Conservation (phyloP, 2,797 vertebrate genomes). For the Chaetodon trifasciatus region DNA sequence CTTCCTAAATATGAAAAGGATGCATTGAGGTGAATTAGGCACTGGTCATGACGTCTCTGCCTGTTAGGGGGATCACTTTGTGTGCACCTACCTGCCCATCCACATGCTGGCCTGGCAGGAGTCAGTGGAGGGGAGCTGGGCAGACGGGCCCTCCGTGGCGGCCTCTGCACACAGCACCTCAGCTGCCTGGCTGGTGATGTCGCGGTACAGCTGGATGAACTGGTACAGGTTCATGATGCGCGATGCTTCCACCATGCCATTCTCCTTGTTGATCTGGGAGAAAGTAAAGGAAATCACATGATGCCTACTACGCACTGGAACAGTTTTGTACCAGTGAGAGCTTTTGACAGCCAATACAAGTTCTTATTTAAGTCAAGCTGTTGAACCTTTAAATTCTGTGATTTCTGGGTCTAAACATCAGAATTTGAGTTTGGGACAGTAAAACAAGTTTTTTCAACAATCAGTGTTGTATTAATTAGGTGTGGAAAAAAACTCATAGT, state of each 20-base stretch:
- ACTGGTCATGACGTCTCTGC: neutral
- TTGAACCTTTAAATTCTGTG: no score
- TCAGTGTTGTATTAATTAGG: neutral
- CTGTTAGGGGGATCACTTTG: neutral
- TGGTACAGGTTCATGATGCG: slow-evolving; percentile 99
- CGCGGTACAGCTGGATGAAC: slow-evolving; percentile 96
- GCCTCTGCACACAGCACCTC: slow-evolving; percentile 87
- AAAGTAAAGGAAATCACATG: slow-evolving; percentile 5
- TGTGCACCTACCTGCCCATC: slow-evolving; percentile 93
- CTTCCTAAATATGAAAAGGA: neutral
- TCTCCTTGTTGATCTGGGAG: slow-evolving; percentile 95
- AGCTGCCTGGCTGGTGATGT: slow-evolving; percentile 94
- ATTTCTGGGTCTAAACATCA: no score
- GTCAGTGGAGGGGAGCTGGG: slow-evolving; percentile 83
- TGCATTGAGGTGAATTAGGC: neutral
- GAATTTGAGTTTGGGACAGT: no score
- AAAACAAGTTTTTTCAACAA: neutral
- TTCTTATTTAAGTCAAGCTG: no score
- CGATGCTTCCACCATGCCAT: slow-evolving; percentile 92
- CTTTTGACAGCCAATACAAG: no score
- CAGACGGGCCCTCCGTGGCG: slow-evolving; percentile 83
- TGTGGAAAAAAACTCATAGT: neutral
- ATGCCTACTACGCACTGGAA: neutral
- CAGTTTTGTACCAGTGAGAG: neutral
- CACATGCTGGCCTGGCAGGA: slow-evolving; percentile 97